These are phyloP conservation scores for Trissolcus brochymenae DNA, from an alignment of 2,888 invertebrate genomes.

Conservation along the genomic window DNA sequence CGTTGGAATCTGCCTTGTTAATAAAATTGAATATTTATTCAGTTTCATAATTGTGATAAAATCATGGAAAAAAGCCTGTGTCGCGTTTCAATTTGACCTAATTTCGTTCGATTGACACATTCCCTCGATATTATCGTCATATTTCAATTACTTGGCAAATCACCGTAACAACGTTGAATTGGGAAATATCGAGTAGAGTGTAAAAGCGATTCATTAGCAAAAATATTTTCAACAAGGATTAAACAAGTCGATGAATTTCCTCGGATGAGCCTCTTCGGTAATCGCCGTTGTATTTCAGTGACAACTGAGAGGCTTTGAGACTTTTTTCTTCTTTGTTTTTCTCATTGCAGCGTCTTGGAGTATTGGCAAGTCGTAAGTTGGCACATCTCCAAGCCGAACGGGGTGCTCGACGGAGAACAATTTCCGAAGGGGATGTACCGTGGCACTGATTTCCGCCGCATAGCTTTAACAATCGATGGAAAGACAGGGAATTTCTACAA, in stretches of 20 bases:
- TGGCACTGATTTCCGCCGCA: conserved; percentile 47
- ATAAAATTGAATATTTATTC: no score
- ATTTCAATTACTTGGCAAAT: neutral
- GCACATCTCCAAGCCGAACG: conserved; percentile 39
- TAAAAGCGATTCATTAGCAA: neutral
- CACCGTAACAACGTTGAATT: neutral
- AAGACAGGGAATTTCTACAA: conserved; percentile 39
- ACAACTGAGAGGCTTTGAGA: conserved; percentile 43
- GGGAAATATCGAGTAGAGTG: neutral
- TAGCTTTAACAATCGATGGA: conserved; percentile 43
- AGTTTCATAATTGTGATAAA: no score
- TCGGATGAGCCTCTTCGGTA: conserved; percentile 33
- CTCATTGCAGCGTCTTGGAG: conserved; percentile 7
- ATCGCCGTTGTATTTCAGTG: conserved; percentile 33
- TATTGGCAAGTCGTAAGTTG: conserved; percentile 53
- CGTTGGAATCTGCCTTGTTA: no score
- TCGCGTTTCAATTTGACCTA: no score
- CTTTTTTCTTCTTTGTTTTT: conserved; percentile 15
- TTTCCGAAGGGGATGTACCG: conserved; percentile 48
- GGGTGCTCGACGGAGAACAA: conserved; percentile 41
- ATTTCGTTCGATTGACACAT: no score
- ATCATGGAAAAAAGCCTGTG: no score
- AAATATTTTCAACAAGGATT: conserved; percentile 22
- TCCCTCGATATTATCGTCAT: no score
- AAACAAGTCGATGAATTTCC: conserved; percentile 32